Base-by-base conservation (phyloP, 2,797 vertebrate genomes). In the Tadarida brasiliensis region DNA sequence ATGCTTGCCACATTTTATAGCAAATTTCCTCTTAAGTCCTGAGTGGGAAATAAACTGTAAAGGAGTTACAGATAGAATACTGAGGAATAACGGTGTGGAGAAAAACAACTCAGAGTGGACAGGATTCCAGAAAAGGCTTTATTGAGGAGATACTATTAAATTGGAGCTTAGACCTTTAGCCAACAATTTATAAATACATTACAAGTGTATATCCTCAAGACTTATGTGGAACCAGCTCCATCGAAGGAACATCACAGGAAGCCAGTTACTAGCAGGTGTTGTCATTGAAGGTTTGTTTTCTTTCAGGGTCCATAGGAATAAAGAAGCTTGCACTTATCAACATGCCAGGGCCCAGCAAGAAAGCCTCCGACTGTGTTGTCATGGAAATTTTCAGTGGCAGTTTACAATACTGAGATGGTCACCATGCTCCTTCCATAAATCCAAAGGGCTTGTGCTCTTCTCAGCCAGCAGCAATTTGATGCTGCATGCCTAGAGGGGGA, bases 311-410 rank as follows among this genome's bases (percentile, higher is more conserved):
- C 28, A 30, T 61, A 67, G 74, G 65, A 93, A 90, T 78, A 91
- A 74, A 94, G 65, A 88, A 88, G 61, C 10, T 17, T 81, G 71
- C 78, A 44, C 39, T 71, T 47, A 17, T 4, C 73, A 70, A 44
- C 15, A 63, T 70, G 63, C 57, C 74, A 35, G 65, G 67, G 47
- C 22, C 33, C 77, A 82, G 74, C 73, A 73, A 70, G 65, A 74
- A 68, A 86, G 24, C 30, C 59, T 71, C 71, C 70, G 54, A 90
- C 12, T 33, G 28, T 24, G 17, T 59, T 74, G 78, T 39, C 80
- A 80, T 70, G 94, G 86, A 92, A 68, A 57, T 83, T 91, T 94
- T 63, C 59, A 92, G 39, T 5, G 77, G 33, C 63, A 35, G 6
- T 3, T 85, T 68, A 84, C 44, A 91, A 51, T 61, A 81, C 4